These are phyloP conservation scores for Epizoanthus fatuus DNA, from an alignment of 92 coral and sea anemone species.

Conservation along the genomic window DNA sequence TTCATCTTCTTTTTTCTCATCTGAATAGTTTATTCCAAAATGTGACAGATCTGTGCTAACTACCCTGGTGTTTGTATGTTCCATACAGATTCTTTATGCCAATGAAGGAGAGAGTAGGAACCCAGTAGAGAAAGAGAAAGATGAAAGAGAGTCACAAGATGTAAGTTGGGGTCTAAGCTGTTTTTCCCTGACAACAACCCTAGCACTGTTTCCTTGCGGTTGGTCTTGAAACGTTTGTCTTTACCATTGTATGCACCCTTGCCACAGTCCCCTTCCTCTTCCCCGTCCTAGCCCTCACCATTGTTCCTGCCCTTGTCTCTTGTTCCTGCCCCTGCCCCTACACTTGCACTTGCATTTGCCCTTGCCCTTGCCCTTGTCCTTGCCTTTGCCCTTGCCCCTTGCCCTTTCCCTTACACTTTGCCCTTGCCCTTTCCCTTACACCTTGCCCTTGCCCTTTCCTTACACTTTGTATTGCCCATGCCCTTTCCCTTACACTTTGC, in stretches of 20 bases:
- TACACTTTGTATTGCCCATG: background rate
- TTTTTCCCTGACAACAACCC: background rate
- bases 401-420: too few species aligned
- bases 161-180: constrained; percentile 44
- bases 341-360: too few species aligned
- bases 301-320: too few species aligned
- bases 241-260: background rate
- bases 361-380: too few species aligned
- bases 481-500: background rate
- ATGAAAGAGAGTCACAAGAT: constrained; percentile 86
- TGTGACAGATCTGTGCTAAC: background rate
- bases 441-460: background rate
- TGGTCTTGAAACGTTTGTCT: background rate
- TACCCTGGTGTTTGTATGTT: background rate
- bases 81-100: constrained; percentile 89
- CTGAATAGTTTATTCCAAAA: background rate
- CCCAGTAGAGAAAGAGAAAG: constrained; percentile 89
- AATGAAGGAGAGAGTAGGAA: constrained; percentile 97
- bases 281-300: too few species aligned
- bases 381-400: background rate
- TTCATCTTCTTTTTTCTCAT: too few species aligned
- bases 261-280: too few species aligned
- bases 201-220: background rate
- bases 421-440: too few species aligned
- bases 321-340: too few species aligned